Base-by-base conservation (phyloP, 1,140 invertebrate genomes). In the Stegodyphus dumicola region DNA sequence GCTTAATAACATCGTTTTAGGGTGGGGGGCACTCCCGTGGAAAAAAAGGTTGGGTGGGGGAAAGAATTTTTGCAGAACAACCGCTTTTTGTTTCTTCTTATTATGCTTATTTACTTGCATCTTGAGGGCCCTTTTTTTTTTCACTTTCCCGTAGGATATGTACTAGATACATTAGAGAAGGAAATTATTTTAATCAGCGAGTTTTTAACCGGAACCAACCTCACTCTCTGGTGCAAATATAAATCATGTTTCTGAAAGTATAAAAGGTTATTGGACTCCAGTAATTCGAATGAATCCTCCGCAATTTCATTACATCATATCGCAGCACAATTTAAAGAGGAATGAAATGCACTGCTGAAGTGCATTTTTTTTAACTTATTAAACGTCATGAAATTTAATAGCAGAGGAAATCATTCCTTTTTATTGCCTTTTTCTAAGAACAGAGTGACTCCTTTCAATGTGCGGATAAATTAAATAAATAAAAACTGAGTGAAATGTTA, bases 1-100 rank as follows among this genome's bases (percentile, higher is more conserved):
- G 81, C 74, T n/a, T 85, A 85, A 85, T 85, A 85, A 85, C 74
- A 76, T 76, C 81, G 52, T 74, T 70, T 85, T 18, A 6, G 49
- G 65, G 66, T 51, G 52, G 56, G 64, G 81, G 73, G 74, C 60
- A 67, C 81, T 76, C 70, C 79, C 65, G n/a, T 49, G 51, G 54
- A 51, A 17, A 66, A 66, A 48, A 60, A 60, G 56, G 9, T 15
- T 10, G 56, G 56, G 56, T 60, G 49, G 67, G 67, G 56, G 70
- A 60, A 81, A 6, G 79, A 81, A 81, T 74, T 81, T 81, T 81
- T 52, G 79, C 70, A 73, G 79, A 74, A 73, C 71, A 74, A 74
- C 69, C 79, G 17, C 70, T 81, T 81, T 78, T 78, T 78, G 18
- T 69, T 33, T 53, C 51, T 48, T 65, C 49, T 52, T 80, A 71